These are phyloP conservation scores for Microplitis demolitor DNA, from an alignment of 1,140 invertebrate species.

Conservation along the genomic window DNA sequence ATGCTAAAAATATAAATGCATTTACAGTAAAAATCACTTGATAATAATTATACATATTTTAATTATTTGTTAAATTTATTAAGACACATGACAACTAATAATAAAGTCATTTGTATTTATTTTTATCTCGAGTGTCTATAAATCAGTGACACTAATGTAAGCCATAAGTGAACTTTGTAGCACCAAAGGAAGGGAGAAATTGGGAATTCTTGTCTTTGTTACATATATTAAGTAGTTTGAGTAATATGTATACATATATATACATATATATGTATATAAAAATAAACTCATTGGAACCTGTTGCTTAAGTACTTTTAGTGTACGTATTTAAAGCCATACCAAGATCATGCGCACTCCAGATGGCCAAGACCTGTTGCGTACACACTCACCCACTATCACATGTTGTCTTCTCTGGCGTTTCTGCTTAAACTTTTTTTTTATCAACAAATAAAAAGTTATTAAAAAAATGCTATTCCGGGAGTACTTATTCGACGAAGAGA, in stretches of 20 bases:
- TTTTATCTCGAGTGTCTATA: neutral
- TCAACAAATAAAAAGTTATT: neutral
- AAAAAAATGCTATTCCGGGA: slow-evolving; percentile 22
- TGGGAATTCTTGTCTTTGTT: too few species aligned
- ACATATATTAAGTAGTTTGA: too few species aligned
- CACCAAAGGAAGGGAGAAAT: neutral
- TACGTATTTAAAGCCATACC: too few species aligned
- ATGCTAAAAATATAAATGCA: too few species aligned
- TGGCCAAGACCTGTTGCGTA: slow-evolving; percentile 24
- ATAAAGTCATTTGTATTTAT: neutral
- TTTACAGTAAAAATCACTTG: too few species aligned
- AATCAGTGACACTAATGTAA: neutral
- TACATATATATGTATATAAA: neutral
- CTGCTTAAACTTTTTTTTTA: neutral
- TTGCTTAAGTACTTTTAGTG: neutral
- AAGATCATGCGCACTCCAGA: slow-evolving; percentile 3
- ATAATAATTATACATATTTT: too few species aligned
- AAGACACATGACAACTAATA: neutral
- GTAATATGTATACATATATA: too few species aligned
- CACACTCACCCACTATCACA: slow-evolving; percentile 14
- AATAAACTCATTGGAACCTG: neutral
- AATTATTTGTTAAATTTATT: too few species aligned
- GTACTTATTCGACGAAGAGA: slow-evolving; percentile 6
- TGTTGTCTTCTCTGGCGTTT: neutral
- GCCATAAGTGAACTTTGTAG: neutral